Evolutionary conservation across 2,888 invertebrate species (phyloP).

Genomic region (Noctua pronuba): DNA sequence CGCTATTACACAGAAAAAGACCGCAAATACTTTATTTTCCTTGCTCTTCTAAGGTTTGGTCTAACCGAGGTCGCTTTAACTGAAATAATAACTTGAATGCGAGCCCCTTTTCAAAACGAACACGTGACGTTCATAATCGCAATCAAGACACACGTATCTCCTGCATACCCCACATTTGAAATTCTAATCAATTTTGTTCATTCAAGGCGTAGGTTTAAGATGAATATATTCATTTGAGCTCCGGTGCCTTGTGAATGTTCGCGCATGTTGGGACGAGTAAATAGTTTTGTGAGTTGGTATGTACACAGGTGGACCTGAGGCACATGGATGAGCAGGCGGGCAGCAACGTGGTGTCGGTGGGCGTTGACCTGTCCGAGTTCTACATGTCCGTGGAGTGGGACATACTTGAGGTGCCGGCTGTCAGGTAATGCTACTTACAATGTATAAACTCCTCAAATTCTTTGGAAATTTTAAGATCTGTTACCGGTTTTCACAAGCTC

Average conservation of each 20-base stretch:
- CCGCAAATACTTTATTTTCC: neutral
- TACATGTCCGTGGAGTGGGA: conserved; percentile 99
- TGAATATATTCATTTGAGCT: conserved; percentile 58
- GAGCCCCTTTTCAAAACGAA: conserved; percentile 30
- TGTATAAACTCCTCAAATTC: neutral
- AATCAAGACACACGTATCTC: conserved; percentile 50
- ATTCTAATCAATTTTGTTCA: conserved; percentile 56
- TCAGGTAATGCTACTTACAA: conserved; percentile 90
- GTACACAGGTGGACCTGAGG: conserved; percentile 95
- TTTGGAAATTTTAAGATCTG: neutral
- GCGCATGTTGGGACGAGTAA: conserved; percentile 54
- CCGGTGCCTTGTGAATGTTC: conserved; percentile 61
- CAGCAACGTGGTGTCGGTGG: conserved; percentile 97
- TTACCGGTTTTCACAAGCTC: neutral
- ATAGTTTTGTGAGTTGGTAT: conserved; percentile 70
- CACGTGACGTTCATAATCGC: conserved; percentile 45
- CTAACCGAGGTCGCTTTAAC: conserved; percentile 11
- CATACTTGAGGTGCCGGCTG: conserved; percentile 98
- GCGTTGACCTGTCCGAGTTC: conserved; percentile 99
- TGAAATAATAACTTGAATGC: conserved; percentile 39
- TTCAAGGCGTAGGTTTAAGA: conserved; percentile 51
- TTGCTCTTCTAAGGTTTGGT: conserved; percentile 25
- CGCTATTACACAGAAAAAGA: neutral
- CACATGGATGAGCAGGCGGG: conserved; percentile 97
- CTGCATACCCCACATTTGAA: conserved; percentile 50